Evolutionary conservation across 2,113 vertebrate genomes (phyloP).

Genomic region (Rhagologus leucostigma): DNA sequence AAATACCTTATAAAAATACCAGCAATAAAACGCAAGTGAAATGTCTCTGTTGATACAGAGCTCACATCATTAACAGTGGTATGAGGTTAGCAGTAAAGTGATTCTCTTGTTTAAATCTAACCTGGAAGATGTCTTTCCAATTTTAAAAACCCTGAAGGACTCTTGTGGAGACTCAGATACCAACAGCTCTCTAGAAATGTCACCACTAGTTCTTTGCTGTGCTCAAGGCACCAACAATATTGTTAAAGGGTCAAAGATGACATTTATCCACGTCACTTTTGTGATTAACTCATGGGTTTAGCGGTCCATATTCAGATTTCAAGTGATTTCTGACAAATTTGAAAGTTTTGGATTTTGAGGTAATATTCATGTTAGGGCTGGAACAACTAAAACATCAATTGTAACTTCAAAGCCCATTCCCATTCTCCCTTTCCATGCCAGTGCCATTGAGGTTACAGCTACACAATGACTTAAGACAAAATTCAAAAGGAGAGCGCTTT

Average conservation of each 20-base stretch:
- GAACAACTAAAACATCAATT: not conserved
- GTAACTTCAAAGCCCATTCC: not conserved
- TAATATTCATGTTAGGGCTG: not conserved
- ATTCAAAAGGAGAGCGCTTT: not conserved
- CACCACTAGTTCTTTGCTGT: slow-evolving; percentile 6
- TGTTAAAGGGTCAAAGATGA: not conserved
- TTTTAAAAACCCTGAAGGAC: not conserved
- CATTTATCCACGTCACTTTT: not conserved
- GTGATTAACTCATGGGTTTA: not conserved
- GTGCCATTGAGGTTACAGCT: not conserved
- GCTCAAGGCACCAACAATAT: not conserved
- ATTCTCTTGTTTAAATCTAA: slow-evolving; percentile 8
- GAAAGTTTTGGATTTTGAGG: not conserved
- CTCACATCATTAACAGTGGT: not conserved
- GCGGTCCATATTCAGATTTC: not conserved
- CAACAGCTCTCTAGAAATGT: slow-evolving; percentile 16
- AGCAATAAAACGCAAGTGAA: slow-evolving; percentile 9
- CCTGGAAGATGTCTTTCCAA: not conserved
- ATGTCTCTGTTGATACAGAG: not conserved
- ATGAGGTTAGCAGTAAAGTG: not conserved
- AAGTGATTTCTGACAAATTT: not conserved
- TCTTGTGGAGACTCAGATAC: not conserved
- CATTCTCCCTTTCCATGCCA: not conserved
- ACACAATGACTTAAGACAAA: not conserved
- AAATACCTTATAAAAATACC: slow-evolving; percentile 38